These are phyloP conservation scores for Sebastes steindachneri DNA, from an alignment of 2,797 vertebrate species.

Conservation along the genomic window DNA sequence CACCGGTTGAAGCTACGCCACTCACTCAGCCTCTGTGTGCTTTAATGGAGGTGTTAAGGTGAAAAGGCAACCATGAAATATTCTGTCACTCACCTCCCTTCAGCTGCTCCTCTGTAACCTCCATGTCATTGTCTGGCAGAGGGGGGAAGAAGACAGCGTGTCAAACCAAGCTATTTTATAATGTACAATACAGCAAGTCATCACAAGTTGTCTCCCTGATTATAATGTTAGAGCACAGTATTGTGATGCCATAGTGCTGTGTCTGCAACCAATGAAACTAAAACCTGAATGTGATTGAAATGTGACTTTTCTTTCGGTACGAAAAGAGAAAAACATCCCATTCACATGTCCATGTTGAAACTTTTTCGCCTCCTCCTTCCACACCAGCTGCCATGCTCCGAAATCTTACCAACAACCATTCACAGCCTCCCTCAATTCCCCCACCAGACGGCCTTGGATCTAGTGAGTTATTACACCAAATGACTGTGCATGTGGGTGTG, in stretches of 20 bases:
- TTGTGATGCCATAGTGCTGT: conserved; percentile 1
- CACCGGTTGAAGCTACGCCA: conserved; percentile 42
- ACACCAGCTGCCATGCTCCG: conserved; percentile 16
- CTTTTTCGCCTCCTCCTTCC: conserved; percentile 26
- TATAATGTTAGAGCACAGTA: conserved; percentile 15
- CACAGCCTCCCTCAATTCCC: conserved; percentile 44
- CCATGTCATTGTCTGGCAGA: conserved; percentile 79
- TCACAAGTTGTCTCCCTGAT: conserved; percentile 36
- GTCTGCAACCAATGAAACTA: conserved; percentile 1
- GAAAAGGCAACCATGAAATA: conserved; percentile 75
- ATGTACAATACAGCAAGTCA: conserved; percentile 31
- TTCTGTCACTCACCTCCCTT: conserved; percentile 83
- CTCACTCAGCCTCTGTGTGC: conserved; percentile 65
- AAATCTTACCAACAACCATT: conserved; percentile 38
- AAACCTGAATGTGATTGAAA: conserved; percentile 7
- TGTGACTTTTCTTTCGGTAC: not conserved
- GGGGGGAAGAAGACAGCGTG: conserved; percentile 47
- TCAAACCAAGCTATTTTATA: conserved; percentile 54
- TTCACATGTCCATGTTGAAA: conserved; percentile 16
- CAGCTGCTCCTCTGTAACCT: conserved; percentile 73
- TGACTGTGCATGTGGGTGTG: conserved; percentile 45
- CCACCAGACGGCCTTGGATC: conserved; percentile 61
- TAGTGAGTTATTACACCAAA: conserved; percentile 68
- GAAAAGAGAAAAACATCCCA: not conserved
- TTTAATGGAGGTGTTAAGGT: conserved; percentile 73